Percentiles rank a stretch among this genome's conserved stretches.
These are phyloP conservation scores for Neuroterus valhalla DNA, from an alignment of 1,140 invertebrate genomes.

Conservation along the genomic window DNA sequence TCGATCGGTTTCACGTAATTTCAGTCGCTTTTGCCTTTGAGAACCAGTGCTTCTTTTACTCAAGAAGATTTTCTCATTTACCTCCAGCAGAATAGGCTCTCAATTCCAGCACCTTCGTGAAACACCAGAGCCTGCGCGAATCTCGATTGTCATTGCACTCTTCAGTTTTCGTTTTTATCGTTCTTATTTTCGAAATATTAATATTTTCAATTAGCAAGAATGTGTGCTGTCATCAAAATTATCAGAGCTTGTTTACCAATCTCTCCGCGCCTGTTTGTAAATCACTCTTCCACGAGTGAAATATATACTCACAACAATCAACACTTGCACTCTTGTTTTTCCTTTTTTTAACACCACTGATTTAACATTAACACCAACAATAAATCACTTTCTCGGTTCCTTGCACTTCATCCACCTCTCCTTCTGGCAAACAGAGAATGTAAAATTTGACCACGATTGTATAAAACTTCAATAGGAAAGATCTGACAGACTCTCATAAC, in stretches of 20 bases:
- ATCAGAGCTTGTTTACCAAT: background rate
- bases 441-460: background rate
- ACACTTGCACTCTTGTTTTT: background rate
- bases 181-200: too few relatives aligned
- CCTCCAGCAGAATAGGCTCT: constrained; percentile 26
- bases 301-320: constrained; percentile 12
- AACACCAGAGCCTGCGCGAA: constrained; percentile 11
- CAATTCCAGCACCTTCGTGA: constrained; percentile 3
- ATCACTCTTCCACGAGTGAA: background rate
- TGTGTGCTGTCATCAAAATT: background rate
- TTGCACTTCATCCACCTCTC: background rate
- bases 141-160: constrained; percentile 22
- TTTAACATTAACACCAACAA: background rate
- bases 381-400: background rate
- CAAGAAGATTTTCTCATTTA: constrained; percentile 19
- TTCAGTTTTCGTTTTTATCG: background rate
- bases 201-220: too few relatives aligned
- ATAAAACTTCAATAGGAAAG: background rate
- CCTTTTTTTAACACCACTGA: background rate
- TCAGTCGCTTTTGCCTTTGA: constrained; percentile 10
- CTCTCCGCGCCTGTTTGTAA: background rate
- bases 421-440: background rate
- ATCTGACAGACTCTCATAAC: constrained; percentile 12
- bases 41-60: background rate
- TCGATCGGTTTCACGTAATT: constrained; percentile 34